Conservation (phyloP, 2,113 vertebrate genomes). For the Barnardius zonarius region DNA sequence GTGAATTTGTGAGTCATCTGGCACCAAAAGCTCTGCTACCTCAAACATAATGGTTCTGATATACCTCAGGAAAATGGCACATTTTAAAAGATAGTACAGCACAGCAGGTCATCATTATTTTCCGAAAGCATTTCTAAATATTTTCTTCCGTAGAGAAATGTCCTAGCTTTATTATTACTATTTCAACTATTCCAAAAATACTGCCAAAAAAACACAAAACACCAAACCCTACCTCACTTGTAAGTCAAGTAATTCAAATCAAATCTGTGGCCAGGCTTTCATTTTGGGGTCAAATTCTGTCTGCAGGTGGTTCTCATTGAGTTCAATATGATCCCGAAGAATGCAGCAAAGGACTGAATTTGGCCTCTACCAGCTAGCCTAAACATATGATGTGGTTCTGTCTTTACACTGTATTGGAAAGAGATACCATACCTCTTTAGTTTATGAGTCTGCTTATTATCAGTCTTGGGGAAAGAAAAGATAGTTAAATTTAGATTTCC, state of each 20-base stretch:
- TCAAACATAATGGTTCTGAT: not conserved
- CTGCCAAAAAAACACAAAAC: not conserved
- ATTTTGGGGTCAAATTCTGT: conserved; percentile 6
- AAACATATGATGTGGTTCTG: not conserved
- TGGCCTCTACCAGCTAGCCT: conserved; percentile 23
- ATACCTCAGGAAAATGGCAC: not conserved
- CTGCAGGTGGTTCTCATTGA: conserved; percentile 47
- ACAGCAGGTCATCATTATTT: not conserved
- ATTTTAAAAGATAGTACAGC: not conserved
- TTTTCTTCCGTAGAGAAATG: not conserved
- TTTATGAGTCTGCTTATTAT: conserved; percentile 44
- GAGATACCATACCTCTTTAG: conserved; percentile 3
- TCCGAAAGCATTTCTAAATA: not conserved
- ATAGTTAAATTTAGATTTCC: conserved; percentile 48
- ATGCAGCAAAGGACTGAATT: conserved; percentile 29
- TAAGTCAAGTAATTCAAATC: conserved; percentile 17
- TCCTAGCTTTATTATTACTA: not conserved
- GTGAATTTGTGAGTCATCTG: not conserved
- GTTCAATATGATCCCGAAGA: conserved; percentile 25
- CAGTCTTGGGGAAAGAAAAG: conserved; percentile 15
- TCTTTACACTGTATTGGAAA: conserved; percentile 26
- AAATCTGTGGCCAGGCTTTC: conserved; percentile 2
- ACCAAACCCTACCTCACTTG: not conserved
- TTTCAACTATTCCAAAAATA: not conserved
- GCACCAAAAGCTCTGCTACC: not conserved